Base-by-base conservation (phyloP, 2,113 vertebrate species). In the Oncorhynchus kisutch region DNA sequence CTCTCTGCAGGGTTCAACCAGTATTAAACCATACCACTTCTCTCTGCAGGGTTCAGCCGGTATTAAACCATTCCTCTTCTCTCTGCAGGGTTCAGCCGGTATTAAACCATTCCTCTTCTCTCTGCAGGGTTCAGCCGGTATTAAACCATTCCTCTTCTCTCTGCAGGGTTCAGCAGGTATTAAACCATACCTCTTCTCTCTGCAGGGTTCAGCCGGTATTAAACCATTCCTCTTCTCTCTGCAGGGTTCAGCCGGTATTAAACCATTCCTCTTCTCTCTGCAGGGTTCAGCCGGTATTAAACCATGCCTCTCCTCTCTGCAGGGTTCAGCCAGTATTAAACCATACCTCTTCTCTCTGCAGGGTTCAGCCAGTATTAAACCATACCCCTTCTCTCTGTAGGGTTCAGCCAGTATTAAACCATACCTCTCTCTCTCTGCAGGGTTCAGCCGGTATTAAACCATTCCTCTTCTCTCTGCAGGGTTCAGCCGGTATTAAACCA, bases 61-160 rank as follows among this genome's bases (percentile, higher is more conserved):
- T 29, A 29, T 29, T 29, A 29, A 29, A 29, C 29, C 29, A 29
- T 29, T 0, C 29, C 29, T 29, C 29, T 4, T 4, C 29, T 29
- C 29, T 29, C 29, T 29, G 3, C 29, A 29, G 29, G 29, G 29
- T 29, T 4, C 29, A 29, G 29, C 29, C 0, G 3, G 29, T 29
- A 29, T 29, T 29, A 29, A 29, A 27, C 27, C 27, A 27, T 27
- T 0, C 25, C 25, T 27, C 25, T 27, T 2, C 2, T 27, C 25
- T 27, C 34, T 75, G 12, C 89, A 99, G 97, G 97, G 97, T 70
- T 97, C 98, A 1, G 97, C 97, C 0, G 97, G 97, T n/a, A 99
- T 31, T 31, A 31, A 31, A 31, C 29, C 64, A 65, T 2, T 66
- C 70, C 2, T 83, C 22, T 57, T 29, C 20, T 16, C 73, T 80